These are phyloP conservation scores for Amblyopsis rosae DNA, from an alignment of 2,113 vertebrate species.

Conservation along the genomic window DNA sequence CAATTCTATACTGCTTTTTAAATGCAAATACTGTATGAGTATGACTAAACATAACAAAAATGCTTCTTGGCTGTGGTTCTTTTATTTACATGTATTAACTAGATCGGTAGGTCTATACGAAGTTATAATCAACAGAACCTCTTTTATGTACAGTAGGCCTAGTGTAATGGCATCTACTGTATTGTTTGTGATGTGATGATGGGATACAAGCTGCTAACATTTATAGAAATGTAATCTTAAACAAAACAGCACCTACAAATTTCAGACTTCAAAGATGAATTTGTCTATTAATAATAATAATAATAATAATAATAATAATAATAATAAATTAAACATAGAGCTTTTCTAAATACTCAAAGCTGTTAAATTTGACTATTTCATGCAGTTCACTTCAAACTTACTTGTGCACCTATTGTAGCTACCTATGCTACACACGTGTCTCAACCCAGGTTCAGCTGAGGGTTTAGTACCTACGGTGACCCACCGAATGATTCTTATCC, in stretches of 20 bases:
- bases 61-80: neutral
- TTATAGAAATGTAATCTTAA: neutral
- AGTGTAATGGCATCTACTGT: neutral
- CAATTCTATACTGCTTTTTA: slow-evolving; percentile 32
- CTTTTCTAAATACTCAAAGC: too few species aligned
- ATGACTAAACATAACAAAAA: neutral
- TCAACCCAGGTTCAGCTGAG: neutral
- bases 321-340: too few species aligned
- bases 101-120: slow-evolving; percentile 25
- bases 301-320: too few species aligned
- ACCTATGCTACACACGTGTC: too few species aligned
- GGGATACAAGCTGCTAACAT: neutral
- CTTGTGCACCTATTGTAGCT: too few species aligned
- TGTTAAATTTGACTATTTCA: too few species aligned
- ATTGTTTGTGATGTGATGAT: neutral
- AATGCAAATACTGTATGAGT: slow-evolving; percentile 18
- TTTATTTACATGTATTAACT: slow-evolving; percentile 23
- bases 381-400: too few species aligned
- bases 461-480: neutral
- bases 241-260: neutral
- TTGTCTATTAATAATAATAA: too few species aligned
- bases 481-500: slow-evolving; percentile 15
- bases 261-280: too few species aligned
- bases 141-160: slow-evolving; percentile 1
- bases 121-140: slow-evolving; percentile 14